Percentiles rank a stretch among this genome's conserved stretches.
These are phyloP conservation scores for Sitta carolinensis DNA, from an alignment of 2,797 vertebrate genomes.

Conservation along the genomic window DNA sequence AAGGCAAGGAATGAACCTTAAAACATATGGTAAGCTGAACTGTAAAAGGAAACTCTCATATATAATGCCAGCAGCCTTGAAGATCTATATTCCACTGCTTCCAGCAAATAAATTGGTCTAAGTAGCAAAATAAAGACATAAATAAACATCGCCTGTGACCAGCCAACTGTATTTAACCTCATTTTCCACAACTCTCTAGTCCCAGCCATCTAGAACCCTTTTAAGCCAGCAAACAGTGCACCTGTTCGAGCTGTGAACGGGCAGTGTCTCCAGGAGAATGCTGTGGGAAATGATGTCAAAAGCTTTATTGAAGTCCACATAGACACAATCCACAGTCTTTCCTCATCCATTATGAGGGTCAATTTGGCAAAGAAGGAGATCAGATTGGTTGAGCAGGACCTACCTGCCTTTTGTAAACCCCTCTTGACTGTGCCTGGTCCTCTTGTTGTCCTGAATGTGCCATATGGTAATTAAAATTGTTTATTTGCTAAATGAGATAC, in stretches of 20 bases:
- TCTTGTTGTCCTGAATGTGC: not conserved
- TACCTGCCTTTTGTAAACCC: not conserved
- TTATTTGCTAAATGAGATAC: not conserved
- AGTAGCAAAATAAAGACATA: not conserved
- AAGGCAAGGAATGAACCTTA: not conserved
- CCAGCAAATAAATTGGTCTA: not conserved
- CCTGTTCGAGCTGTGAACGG: not conserved
- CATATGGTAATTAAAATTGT: not conserved
- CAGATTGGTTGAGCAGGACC: not conserved
- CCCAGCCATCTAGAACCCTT: not conserved
- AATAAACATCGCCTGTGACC: not conserved
- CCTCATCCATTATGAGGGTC: not conserved
- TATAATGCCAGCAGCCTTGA: not conserved
- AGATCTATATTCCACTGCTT: not conserved
- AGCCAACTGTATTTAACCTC: not conserved
- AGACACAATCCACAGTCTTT: not conserved
- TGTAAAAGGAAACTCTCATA: not conserved
- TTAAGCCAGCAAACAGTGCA: not conserved
- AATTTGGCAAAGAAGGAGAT: not conserved
- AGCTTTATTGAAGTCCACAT: rapidly evolving
- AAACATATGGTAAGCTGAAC: not conserved
- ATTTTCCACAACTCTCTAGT: not conserved
- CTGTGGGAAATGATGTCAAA: not conserved
- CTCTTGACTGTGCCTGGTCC: no score
- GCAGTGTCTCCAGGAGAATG: not conserved